Evolutionary conservation across 1,140 invertebrate genomes (phyloP), one percentile per base, ranked within the genome.

Genomic region (Drosophila lacertosa): DNA sequence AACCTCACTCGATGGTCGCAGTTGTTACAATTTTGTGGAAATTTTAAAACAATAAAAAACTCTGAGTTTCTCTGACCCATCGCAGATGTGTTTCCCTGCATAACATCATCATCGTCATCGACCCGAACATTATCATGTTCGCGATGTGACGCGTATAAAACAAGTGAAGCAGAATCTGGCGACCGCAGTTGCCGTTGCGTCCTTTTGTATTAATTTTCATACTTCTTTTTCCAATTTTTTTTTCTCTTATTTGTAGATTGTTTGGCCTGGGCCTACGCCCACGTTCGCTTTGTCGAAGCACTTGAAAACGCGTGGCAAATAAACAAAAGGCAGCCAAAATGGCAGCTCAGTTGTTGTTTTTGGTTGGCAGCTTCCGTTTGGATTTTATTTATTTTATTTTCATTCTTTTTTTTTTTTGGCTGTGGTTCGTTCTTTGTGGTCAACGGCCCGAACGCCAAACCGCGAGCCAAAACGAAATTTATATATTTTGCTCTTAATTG

Each of bases 201-300:
- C 64, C 69, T 32, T 81, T 88, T 86, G 82, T 81, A 86, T 86
- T 81, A 68, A 86, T 86, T 86, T 77, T 77, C 77, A 81, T 81
- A 74, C 77, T 74, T 74, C 77, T 69, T 74, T 65, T 70, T n/a
- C n/a, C 69, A 77, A 29, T 29, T 29, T 29, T 29, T 9, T 9
- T 29, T 29, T 29, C 9, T 88, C 77, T 77, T 86, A n/a, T n/a
- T n/a, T n/a, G n/a, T 77, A 69, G 80, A 80, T 81, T 71, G 82
- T 45, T 60, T 44, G 64, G 59, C 11, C 11, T 18, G 37, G 24
- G 32, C 48, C 24, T 35, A 65, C 47, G 39, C 45, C 72, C n/a
- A 47, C 48, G 16, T 26, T 26, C n/a, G 22, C 65, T 48, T 24
- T 54, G n/a, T 58, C 59, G 44, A 42, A 40, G 40, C 63, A 60